Conservation (phyloP, 2,888 invertebrate genomes). For the Pandemis cinnamomeana region DNA sequence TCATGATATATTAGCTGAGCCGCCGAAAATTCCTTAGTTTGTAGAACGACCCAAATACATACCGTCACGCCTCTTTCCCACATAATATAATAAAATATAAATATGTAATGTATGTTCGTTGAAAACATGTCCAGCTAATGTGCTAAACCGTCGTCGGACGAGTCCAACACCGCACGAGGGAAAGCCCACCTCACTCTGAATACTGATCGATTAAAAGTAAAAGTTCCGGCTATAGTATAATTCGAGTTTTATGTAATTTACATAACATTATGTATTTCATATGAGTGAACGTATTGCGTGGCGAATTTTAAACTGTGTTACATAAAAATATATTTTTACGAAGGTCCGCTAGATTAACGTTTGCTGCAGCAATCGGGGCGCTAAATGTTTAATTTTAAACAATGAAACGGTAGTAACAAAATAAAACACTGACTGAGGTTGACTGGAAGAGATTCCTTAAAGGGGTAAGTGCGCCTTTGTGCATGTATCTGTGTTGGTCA, state of each 20-base stretch:
- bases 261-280: slow-evolving; percentile 59
- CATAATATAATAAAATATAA: too few species aligned
- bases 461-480: too few species aligned
- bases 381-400: too few species aligned
- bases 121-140: slow-evolving; percentile 47
- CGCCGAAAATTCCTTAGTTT: too few species aligned
- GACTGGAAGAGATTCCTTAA: too few species aligned
- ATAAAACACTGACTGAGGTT: too few species aligned
- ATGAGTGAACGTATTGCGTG: slow-evolving; percentile 40
- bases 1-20: too few species aligned
- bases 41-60: too few species aligned
- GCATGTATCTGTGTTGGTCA: too few species aligned
- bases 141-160: slow-evolving; percentile 49
- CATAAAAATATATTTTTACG: slow-evolving; percentile 7
- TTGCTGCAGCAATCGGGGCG: neutral
- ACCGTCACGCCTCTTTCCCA: neutral
- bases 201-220: slow-evolving; percentile 79
- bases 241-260: slow-evolving; percentile 54
- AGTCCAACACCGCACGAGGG: slow-evolving; percentile 50
- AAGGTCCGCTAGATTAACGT: too few species aligned
- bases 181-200: slow-evolving; percentile 75
- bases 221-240: slow-evolving; percentile 54
- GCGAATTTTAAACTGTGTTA: slow-evolving; percentile 44
- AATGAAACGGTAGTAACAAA: too few species aligned
- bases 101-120: slow-evolving; percentile 46